Evolutionary conservation across 37 sponge, comb jelly and placozoan species (phyloP), one percentile per base, ranked within the genome.

Genomic region (Axinella damicornis): DNA sequence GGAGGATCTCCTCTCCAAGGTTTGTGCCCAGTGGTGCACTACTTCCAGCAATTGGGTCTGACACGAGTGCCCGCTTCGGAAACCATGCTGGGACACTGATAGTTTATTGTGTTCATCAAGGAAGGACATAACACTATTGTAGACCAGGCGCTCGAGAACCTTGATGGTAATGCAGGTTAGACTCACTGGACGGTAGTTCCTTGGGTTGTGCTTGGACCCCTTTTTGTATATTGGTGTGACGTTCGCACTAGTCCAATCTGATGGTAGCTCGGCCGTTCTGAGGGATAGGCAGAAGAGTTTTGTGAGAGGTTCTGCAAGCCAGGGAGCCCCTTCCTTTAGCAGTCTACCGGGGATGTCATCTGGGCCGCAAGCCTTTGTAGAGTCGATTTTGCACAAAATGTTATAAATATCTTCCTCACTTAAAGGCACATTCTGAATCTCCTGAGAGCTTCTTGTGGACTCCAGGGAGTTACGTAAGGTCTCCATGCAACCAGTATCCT

Each of bases 221-320:
- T 69, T 82, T 33, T 84, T 84, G 33, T 52, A 55, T 0, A 85
- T 6, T 32, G 86, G 78, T 31, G 36, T 41, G 5, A 85, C 60
- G 77, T 85, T 67, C 0, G 86, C 69, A 28, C 38, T 40, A 2
- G 56, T 85, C 86, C 72, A 85, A 38, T 85, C 78, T 41, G 31
- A 39, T 41, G 86, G 86, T 35, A 77, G 69, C 5, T 21, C 24
- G 1, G 78, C 78, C 15, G 66, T 2, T 15, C 1, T 13, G 0
- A 77, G 16, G 4, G 77, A 77, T 5, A 59, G 63, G 62, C 35
- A 41, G 6, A 38, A 80, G 27, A 80, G 57, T 0, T 1, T 0
- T 2, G 69, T 1, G 6, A 80, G 19, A 36, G 81, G 58, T 22
- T 56, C 60, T 1, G 81, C 54, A 19, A 80, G 30, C 39, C 69